Evolutionary conservation across 1,140 invertebrate species (phyloP), one percentile per base, ranked within the genome.

Genomic region (Psix sp.): DNA sequence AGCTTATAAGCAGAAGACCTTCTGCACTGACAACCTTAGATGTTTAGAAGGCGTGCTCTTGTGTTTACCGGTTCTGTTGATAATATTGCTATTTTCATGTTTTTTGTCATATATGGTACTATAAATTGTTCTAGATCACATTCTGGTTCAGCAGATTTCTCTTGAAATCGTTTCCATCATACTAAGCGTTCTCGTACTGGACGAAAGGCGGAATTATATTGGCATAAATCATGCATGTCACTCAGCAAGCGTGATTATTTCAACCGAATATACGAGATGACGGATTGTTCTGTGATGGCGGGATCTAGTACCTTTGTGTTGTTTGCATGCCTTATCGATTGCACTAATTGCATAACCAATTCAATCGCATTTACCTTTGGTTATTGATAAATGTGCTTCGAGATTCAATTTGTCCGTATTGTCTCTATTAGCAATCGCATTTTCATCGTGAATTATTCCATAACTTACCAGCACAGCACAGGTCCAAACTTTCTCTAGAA

Each of bases 301-400:
- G 14, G 33, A 36, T 31, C 6, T 59, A 35, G 40, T 57, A 39
- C 35, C 67, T 71, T 62, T 49, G 15, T 38, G 49, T 49, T 56
- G 57, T 62, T 56, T 62, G 67, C 67, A 71, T 71, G 51, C 36
- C 54, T 43, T 56, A 57, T 63, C 57, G 51, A 71, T 60, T 36
- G 57, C 24, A 38, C 45, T 71, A 71, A 71, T 71, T 71, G 48
- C 56, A 48, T 29, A 54, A 49, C 24, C 31, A 56, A 70, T 54
- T 17, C 56, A 54, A 60, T 60, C 35, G 43, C 48, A 40, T 52
- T 45, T 49, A 18, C 46, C 40, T 39, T 38, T 20, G 46, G 36
- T 18, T 59, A 46, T 51, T 68, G 65, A 60, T 60, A 52, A 56
- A 66, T 29, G 52, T 17, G 16, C 5, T n/a, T 10, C 20, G 16